Evolutionary conservation across 2,113 vertebrate species (phyloP), one percentile per base, ranked within the genome.

Genomic region (Tychaedon coryphoeus): DNA sequence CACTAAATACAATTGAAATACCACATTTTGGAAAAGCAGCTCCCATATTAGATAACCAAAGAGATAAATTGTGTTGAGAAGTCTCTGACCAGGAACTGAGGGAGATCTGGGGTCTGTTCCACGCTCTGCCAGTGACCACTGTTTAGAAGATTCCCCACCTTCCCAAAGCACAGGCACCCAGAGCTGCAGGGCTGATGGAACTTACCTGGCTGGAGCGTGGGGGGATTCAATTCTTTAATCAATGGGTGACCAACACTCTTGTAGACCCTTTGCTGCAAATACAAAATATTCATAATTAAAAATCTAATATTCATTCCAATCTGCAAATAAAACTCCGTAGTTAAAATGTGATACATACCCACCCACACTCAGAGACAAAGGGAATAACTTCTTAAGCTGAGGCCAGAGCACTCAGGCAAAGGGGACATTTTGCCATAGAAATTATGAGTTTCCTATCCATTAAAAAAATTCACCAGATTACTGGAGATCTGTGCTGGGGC

Each of bases 241-340:
- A 53, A 10, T 0, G 1, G 51, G 26, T 48, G 83, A 78, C 1
- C 6, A 93, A 64, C 5, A 8, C 19, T 88, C 85, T 57, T 50
- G 69, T 18, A 67, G 90, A 71, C 72, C 28, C 45, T 88, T 73
- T 74, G 64, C 96, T 96, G 95, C 42, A 93, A 96, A 96, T 19
- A 56, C 51, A 96, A 97, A 95, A 93, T 74, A 90, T 88, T 95
- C 79, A 71, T 47, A 26, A 74, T 94, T 96, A 96, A 19, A 90
- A 74, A 8, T n/a, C 47, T 71, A 85, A 70, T 62, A 88, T 36
- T 69, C 13, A 20, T 51, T 26, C 33, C 10, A 10, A 22, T 29
- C 23, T 56, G 53, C 60, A 80, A 83, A 73, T 40, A 92, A 74
- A 92, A 48, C 17, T 72, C 45, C 26, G 11, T 0, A 1, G 25